phyloP scores from a whole-genome alignment of 2,797 vertebrate genomes.

The Pygocentrus nattereri region DNA sequence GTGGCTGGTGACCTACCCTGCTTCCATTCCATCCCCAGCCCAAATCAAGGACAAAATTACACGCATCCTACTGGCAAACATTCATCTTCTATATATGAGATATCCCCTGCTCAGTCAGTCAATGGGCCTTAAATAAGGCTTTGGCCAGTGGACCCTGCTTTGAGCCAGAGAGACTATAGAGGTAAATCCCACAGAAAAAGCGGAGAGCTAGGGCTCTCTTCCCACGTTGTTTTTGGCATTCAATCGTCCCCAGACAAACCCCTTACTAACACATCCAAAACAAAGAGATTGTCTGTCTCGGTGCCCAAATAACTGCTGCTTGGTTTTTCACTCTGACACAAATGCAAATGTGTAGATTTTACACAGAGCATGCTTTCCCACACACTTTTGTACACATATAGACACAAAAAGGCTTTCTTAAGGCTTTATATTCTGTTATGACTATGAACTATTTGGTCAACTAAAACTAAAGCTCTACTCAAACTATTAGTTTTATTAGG shows the following conservation, averaged over 20 bases:
- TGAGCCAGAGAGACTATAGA: conserved; percentile 66
- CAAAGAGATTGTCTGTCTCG: conserved; percentile 83
- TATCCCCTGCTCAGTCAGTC: conserved; percentile 51
- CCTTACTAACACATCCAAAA: conserved; percentile 77
- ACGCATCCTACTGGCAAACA: not conserved
- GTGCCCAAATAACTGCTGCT: conserved; percentile 70
- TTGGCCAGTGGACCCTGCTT: conserved; percentile 50
- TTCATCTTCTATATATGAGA: conserved; percentile 50
- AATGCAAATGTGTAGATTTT: conserved; percentile 63
- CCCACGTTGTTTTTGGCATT: conserved; percentile 80
- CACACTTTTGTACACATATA: conserved; percentile 59
- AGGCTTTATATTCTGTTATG: too few relatives aligned
- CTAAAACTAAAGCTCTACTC: not conserved
- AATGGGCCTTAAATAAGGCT: conserved; percentile 26
- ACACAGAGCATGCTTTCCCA: conserved; percentile 13
- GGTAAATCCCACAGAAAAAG: conserved; percentile 65
- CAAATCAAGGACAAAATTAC: conserved; percentile 9
- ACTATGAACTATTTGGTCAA: too few relatives aligned
- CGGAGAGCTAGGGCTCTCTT: conserved; percentile 69
- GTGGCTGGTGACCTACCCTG: not conserved
- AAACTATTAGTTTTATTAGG: not conserved
- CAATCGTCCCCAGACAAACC: conserved; percentile 63
- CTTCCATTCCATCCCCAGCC: not conserved
- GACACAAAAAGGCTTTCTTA: not conserved
- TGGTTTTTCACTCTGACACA: conserved; percentile 51